Percentiles rank a stretch among this genome's conserved stretches.
These are phyloP conservation scores for Chalcosyrphus nemorum DNA, from an alignment of 2,888 invertebrate genomes.

Conservation along the genomic window DNA sequence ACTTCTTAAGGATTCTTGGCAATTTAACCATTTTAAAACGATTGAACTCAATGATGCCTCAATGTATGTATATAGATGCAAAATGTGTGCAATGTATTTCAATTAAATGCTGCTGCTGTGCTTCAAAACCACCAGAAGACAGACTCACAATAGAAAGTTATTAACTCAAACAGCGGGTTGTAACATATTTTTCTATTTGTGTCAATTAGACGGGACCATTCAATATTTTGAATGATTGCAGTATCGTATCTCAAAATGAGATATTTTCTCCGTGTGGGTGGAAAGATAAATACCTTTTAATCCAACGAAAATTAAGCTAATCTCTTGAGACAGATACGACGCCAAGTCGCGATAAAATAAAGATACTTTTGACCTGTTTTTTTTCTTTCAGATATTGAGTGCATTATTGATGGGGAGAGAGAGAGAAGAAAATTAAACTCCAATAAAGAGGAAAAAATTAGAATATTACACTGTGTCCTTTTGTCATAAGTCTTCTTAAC, in stretches of 20 bases:
- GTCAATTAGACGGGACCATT: background rate
- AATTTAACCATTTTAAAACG: background rate
- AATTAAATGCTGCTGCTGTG: constrained; percentile 1
- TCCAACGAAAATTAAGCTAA: constrained; percentile 37
- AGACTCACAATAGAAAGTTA: constrained; percentile 24
- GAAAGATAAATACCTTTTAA: constrained; percentile 11
- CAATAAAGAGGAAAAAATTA: constrained; percentile 3
- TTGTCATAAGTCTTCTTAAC: background rate
- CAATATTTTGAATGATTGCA: constrained; percentile 18
- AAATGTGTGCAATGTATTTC: constrained; percentile 20
- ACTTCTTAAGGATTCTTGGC: constrained; percentile 26
- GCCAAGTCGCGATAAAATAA: constrained; percentile 17
- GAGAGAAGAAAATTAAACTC: background rate
- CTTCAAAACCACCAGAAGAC: background rate
- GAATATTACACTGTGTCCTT: background rate
- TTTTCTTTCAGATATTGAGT: no score
- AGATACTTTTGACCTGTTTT: background rate
- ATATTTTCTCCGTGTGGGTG: constrained; percentile 52
- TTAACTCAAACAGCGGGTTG: constrained; percentile 28
- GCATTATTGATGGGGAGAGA: no score
- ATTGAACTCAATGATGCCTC: constrained; percentile 5
- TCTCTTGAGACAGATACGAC: constrained; percentile 1
- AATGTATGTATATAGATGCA: no score
- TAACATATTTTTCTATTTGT: background rate
- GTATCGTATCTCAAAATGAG: constrained; percentile 24